Base-by-base conservation (phyloP, 2,888 invertebrate species). In the Parnassius smintheus region DNA sequence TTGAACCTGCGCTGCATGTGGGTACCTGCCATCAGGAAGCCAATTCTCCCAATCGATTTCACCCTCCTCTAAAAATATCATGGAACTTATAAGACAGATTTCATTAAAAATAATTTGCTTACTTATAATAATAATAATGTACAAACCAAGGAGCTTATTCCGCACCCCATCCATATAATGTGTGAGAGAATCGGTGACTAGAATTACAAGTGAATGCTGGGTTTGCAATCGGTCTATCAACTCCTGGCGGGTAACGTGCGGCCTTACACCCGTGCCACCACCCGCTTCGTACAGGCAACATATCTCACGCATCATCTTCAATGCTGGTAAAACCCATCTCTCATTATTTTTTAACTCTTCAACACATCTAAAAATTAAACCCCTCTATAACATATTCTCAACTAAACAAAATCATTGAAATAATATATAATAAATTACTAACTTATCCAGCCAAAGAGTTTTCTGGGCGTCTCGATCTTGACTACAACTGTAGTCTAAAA, bases 401-500 rank as follows among this genome's bases (percentile, higher is more conserved):
- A 46, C 18, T 49, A 49, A 52, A 49, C 59, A 56, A 48, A 35
- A 56, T n/a, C 22, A 13, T 22, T 41, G n/a, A 9, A 42, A 13
- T 10, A 41, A 46, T 44, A 18, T 18, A 49, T n/a, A 51, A 41
- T 56, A 35, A 51, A n/a, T 51, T 18, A 73, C 89, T 82, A 79
- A 94, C 88, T 97, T 97, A 79, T 98, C 97, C 66, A 99, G 92
- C 98, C 98, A 99, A 66, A 96, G 94, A 12, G 97, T 96, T 89
- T 99, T 99, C 86, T 98, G 98, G 11, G 97, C 96, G 86, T 99
- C 98, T 72, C 98, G 94, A 82, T 99, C 98, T 93, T 98, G 98
- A 61, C 98, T 98, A 90, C 98, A 99, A 81, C 98, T 98, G 83
- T 98, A 99, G 91, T 99, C 99, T 68, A 99, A 93, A 80, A 99